These are phyloP conservation scores for Bettongia penicillata DNA, from an alignment of 2,113 vertebrate species.

Conservation along the genomic window DNA sequence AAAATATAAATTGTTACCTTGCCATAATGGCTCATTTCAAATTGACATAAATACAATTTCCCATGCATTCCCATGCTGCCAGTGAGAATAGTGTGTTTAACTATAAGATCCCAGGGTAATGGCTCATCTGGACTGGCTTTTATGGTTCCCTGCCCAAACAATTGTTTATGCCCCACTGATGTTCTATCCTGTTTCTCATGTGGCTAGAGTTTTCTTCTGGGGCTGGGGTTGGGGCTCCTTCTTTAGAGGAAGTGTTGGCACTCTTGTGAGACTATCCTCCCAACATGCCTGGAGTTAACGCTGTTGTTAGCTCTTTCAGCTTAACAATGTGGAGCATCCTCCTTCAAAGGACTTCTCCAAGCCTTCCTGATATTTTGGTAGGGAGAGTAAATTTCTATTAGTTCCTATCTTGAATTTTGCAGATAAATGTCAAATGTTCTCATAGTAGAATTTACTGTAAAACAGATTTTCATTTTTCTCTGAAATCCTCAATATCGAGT, in stretches of 20 bases:
- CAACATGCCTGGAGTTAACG: background rate
- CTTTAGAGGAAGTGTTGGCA: too few relatives aligned
- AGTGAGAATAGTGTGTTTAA: too few relatives aligned
- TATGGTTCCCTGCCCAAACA: background rate
- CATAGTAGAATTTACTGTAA: background rate
- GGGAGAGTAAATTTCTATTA: background rate
- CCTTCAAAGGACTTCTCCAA: background rate
- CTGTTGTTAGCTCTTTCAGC: background rate
- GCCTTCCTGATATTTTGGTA: background rate
- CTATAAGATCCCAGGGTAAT: background rate
- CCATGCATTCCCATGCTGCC: background rate
- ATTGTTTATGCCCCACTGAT: background rate
- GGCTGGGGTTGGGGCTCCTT: background rate
- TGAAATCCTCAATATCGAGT: background rate
- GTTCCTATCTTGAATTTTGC: background rate
- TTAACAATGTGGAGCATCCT: background rate
- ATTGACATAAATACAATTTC: background rate
- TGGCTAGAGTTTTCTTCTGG: background rate
- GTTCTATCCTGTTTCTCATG: background rate
- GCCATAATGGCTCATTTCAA: background rate
- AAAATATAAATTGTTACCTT: background rate
- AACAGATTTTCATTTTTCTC: background rate
- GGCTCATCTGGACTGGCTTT: background rate
- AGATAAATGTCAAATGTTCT: background rate
- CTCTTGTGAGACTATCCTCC: background rate